Conservation (phyloP, 2,888 invertebrate genomes). For the Torymus aiolomorphi region DNA sequence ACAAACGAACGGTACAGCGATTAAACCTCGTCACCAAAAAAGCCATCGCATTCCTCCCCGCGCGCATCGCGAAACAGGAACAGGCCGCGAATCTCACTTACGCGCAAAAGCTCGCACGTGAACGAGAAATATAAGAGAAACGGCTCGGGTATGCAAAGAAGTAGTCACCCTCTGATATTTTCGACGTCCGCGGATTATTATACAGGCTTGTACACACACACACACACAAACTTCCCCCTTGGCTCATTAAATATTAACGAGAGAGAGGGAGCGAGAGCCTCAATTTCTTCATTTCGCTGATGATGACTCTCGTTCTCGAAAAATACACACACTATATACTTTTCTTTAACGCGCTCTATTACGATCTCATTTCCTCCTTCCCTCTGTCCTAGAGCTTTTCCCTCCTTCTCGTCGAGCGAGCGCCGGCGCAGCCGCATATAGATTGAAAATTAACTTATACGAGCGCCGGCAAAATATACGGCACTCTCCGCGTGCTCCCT, state of each 20-base stretch:
- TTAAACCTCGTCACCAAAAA: no score
- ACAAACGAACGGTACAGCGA: no score
- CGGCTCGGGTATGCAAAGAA: conserved; percentile 25
- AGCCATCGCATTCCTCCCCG: no score
- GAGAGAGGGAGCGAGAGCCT: conserved; percentile 69
- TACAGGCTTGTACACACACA: neutral
- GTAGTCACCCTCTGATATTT: conserved; percentile 1
- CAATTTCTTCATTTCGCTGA: conserved; percentile 73
- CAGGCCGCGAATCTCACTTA: no score
- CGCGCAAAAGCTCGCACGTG: no score
- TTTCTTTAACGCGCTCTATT: conserved; percentile 19
- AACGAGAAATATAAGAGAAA: neutral
- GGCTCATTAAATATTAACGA: conserved; percentile 74
- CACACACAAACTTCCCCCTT: neutral
- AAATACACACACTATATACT: conserved; percentile 9
- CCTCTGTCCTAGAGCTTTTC: conserved; percentile 22
- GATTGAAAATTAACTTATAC: conserved; percentile 77
- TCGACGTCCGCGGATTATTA: conserved; percentile 1
- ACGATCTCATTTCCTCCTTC: conserved; percentile 39
- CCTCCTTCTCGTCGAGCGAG: neutral
- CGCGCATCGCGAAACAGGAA: no score
- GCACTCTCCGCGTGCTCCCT: conserved; percentile 29
- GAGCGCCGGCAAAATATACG: conserved; percentile 75
- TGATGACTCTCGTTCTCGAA: conserved; percentile 1
- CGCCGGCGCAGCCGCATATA: conserved; percentile 72